Evolutionary conservation across 2,888 invertebrate species (phyloP), one percentile per base, ranked within the genome.

Genomic region (Zaprionus bogoriensis): DNA sequence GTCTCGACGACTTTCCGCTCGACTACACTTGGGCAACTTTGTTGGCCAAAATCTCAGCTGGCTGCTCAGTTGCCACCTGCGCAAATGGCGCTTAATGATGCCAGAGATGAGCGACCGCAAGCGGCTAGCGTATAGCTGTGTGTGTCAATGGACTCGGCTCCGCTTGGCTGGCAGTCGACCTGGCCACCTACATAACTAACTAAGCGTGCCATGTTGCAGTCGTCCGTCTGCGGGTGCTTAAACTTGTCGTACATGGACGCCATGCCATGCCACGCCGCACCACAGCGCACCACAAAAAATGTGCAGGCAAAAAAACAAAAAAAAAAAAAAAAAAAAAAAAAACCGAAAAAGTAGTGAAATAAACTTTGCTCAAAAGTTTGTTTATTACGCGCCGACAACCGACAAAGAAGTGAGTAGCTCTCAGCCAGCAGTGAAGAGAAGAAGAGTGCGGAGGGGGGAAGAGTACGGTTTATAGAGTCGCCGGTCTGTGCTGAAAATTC

Each of bases 171-270:
- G 32, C 55, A 71, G 58, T 60, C 74, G 74, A 68, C 69, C 68
- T 72, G 74, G 63, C 63, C 82, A 89, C 88, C 89, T 87, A 78
- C 87, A 88, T 82, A 87, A 84, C 87, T 80, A 88, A 88, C 89
- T 87, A 82, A 88, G 88, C 88, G 86, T 88, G 74, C 81, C 79
- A 64, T 80, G 79, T 83, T 69, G 75, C 74, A 80, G 58, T 69
- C 71, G 63, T 61, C 68, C 71, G 63, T 61, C 68, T 72, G 68
- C 61, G 64, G 69, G 74, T 75, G 84, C n/a, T 80, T 77, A 67
- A 66, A 70, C 84, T 83, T 81, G 80, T 84, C 81, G 78, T 73
- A 84, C 76, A 81, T 66, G 79, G 68, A 74, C 77, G 59, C 51
- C 41, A 44, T 71, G 48, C 39, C 38, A 25, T 12, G 6, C 14